Evolutionary conservation across 2,888 invertebrate genomes (phyloP), one percentile per base, ranked within the genome.

Genomic region (Cantharis nigra): DNA sequence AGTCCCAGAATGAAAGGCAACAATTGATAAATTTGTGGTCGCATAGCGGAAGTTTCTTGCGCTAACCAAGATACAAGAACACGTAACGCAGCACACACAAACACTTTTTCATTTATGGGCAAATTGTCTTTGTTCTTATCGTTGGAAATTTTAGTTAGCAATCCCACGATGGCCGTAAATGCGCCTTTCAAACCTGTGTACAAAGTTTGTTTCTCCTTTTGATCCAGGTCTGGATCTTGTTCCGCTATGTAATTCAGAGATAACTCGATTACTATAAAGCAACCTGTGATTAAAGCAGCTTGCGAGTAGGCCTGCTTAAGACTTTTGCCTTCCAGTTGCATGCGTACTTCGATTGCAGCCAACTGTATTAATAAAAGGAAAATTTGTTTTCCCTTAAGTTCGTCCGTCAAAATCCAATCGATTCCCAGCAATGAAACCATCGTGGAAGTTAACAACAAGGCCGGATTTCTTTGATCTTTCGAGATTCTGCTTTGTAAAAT

Each of bases 171-270:
- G 75, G 96, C 96, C 80, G 94, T 93, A 85, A 97, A 96, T 3
- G 96, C 96, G 70, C 96, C 97, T 87, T 97, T 97, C 2, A 98
- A 89, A 9, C 96, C 96, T 0, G 96, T 95, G 85, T 97, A 97
- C 0, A 97, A 91, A 64, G 96, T 96, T 86, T 97, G 95, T 83
- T 97, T 96, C 86, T 97, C 97, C 86, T 96, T 97, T 83, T 96
- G 95, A 83, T 97, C 97, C 81, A 97, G 90, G 84, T 96, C 96
- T 67, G 97, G 87, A 81, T 94, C 93, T 87, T 96, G 96, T 0
- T 92, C 93, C 49, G 94, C 92, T 90, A 97, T 95, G 83, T 94
- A 95, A 80, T 93, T 92, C 18, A 97, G 91, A 20, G 94, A 95
- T 33, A 94, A 88, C 86, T 97, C 97, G 78, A 97, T 89, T 72